These are phyloP conservation scores for Hydractinia symbiolongicarpus DNA, from an alignment of 30 jellyfish, hydroid and myxozoan species.

Conservation along the genomic window DNA sequence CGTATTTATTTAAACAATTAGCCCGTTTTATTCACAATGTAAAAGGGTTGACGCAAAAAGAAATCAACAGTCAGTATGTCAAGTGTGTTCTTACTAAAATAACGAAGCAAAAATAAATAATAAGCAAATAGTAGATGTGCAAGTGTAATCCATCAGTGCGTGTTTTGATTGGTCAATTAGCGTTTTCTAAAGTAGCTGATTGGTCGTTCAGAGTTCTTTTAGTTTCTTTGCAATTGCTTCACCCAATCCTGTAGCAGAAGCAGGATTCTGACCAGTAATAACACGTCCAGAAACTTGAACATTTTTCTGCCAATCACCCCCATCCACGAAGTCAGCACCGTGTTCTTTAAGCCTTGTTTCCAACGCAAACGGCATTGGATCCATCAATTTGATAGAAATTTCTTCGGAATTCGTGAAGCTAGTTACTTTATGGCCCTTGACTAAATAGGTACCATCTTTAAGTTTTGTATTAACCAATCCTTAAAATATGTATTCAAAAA, in stretches of 20 bases:
- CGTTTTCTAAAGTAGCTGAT: no score
- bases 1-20: no score
- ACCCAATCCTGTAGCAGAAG: constrained; percentile 41
- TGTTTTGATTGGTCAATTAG: no score
- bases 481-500: not conserved
- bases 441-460: constrained; percentile 27
- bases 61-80: no score
- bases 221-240: constrained; percentile 29
- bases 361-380: constrained; percentile 37
- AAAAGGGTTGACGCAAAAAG: no score
- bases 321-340: constrained; percentile 33
- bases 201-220: not conserved
- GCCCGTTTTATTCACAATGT: no score
- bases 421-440: constrained; percentile 33
- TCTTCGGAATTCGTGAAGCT: constrained; percentile 40
- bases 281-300: constrained; percentile 36
- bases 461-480: constrained; percentile 34
- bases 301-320: constrained; percentile 4
- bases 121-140: no score
- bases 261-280: constrained; percentile 42
- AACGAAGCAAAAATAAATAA: no score
- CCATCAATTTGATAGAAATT: constrained; percentile 13
- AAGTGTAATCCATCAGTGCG: no score
- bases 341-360: constrained; percentile 29
- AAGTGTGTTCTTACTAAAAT: no score